Evolutionary conservation across 2,113 vertebrate genomes (phyloP).

Genomic region (Odobenus rosmarus): DNA sequence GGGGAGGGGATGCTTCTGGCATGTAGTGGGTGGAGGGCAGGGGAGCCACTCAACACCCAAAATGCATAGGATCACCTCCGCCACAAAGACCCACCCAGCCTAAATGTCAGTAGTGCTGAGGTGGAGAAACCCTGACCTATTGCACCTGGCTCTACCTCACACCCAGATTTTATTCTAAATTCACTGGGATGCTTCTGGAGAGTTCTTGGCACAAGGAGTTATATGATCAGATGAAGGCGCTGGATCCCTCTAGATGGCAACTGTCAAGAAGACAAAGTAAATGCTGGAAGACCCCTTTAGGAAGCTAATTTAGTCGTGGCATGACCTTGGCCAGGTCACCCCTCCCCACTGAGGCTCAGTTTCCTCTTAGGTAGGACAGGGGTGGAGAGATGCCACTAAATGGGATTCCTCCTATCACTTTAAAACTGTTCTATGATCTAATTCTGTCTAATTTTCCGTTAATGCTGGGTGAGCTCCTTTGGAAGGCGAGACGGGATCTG

Average conservation of each 20-base stretch:
- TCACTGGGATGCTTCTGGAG: not conserved
- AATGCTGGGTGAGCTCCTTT: not conserved
- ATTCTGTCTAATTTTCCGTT: not conserved
- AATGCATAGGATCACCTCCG: no score
- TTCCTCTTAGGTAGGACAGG: not conserved
- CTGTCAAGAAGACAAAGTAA: no score
- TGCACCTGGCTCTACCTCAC: accelerated
- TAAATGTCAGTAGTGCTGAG: accelerated
- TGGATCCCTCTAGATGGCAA: no score
- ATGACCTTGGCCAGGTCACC: not conserved
- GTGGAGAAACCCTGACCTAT: not conserved
- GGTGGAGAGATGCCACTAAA: not conserved
- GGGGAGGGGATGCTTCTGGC: no score
- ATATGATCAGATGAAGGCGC: not conserved
- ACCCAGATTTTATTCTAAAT: not conserved
- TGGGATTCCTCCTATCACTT: accelerated
- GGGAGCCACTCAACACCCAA: not conserved
- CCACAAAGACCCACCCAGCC: no score
- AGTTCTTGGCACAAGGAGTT: not conserved
- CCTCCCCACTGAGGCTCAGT: not conserved
- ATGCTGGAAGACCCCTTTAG: not conserved
- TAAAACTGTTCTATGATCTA: not conserved
- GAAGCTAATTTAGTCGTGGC: no score
- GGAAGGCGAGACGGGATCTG: not conserved
- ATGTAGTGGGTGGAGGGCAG: no score